Conservation (phyloP, 2,113 vertebrate genomes). For the Sialia sialis region DNA sequence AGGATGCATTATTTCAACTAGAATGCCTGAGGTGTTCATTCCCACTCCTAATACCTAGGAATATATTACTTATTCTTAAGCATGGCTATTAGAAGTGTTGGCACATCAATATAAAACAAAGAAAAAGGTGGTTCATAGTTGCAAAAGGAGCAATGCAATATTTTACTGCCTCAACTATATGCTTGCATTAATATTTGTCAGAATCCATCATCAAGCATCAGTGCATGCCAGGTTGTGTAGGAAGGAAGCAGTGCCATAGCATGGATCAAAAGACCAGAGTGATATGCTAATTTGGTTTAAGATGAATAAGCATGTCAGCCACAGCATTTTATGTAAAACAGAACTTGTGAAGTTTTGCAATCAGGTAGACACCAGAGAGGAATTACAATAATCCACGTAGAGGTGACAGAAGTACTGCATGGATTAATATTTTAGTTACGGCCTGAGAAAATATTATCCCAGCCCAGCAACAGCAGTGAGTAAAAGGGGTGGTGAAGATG, state of each 20-base stretch:
- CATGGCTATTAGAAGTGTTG: neutral
- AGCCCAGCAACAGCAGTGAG: neutral
- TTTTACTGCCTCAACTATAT: constrained; percentile 8
- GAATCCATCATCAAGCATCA: constrained; percentile 12
- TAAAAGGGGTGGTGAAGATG: neutral
- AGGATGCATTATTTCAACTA: neutral
- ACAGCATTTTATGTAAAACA: constrained; percentile 36
- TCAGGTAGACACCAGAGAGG: constrained; percentile 47
- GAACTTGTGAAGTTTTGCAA: constrained; percentile 50
- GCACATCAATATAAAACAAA: constrained; percentile 15
- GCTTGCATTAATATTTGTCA: neutral
- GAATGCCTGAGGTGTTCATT: neutral
- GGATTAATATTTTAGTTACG: constrained; percentile 33
- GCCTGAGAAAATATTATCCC: constrained; percentile 36
- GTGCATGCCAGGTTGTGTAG: neutral
- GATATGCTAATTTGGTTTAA: constrained; percentile 54
- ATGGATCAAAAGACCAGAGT: constrained; percentile 48
- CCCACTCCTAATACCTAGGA: neutral
- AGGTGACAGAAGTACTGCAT: constrained; percentile 36
- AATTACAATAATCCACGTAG: constrained; percentile 52
- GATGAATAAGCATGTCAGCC: constrained; percentile 42
- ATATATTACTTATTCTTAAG: constrained; percentile 19
- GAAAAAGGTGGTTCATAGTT: neutral
- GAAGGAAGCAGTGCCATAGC: neutral
- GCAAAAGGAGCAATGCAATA: constrained; percentile 1